A percentile compares a stretch with the other conserved stretches of the same genome.
phyloP scores from a whole-genome alignment of 1,140 invertebrate genomes.

The Sipha flava region DNA sequence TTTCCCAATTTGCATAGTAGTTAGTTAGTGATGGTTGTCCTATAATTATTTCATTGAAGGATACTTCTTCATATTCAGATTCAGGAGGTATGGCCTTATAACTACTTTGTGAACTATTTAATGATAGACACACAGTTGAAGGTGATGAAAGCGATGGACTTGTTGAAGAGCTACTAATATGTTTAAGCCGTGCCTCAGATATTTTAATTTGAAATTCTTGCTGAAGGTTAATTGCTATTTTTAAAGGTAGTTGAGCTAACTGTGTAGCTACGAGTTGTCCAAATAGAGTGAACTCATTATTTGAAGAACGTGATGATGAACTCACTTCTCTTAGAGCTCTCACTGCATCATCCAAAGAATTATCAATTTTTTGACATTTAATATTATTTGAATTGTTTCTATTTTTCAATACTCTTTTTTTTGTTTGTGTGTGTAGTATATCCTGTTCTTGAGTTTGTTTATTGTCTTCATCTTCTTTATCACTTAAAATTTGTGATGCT shows the following conservation, averaged over 20 bases:
- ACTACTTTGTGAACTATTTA: not conserved
- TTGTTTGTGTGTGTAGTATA: not conserved
- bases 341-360: not conserved
- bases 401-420: not conserved
- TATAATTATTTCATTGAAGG: not conserved
- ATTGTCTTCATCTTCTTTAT: not conserved
- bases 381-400: not conserved
- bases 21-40: not conserved
- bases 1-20: not conserved
- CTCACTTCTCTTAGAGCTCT: not conserved
- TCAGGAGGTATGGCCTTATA: not conserved
- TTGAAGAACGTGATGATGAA: not conserved
- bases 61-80: not conserved
- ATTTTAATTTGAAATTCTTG: not conserved
- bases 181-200: not conserved
- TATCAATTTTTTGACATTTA: not conserved
- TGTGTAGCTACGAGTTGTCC: slow-evolving; percentile 39
- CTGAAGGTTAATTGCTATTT: not conserved
- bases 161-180: not conserved
- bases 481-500: not conserved
- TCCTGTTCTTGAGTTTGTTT: not conserved
- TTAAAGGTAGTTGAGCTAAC: slow-evolving; percentile 24
- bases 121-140: not conserved
- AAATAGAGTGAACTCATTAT: not conserved
- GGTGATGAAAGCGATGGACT: not conserved